phyloP scores from a whole-genome alignment of 2,888 invertebrate species.

The Phlogophora meticulosa region DNA sequence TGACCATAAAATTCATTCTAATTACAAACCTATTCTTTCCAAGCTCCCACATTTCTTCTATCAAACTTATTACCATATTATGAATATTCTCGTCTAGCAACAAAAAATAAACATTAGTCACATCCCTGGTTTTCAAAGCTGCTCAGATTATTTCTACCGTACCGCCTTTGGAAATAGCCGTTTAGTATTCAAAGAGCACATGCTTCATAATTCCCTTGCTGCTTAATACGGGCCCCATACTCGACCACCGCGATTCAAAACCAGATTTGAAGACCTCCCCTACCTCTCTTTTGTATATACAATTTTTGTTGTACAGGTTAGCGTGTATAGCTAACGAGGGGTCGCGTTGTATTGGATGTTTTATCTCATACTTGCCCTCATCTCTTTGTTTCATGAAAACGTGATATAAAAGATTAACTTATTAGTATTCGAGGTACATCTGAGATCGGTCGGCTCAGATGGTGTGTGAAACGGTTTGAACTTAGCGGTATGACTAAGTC shows the following conservation, averaged over 20 bases:
- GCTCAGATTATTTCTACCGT: constrained; percentile 74
- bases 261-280: constrained; percentile 73
- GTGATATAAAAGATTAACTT: constrained; percentile 90
- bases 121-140: constrained; percentile 70
- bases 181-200: constrained; percentile 89
- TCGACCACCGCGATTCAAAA: constrained; percentile 82
- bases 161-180: constrained; percentile 80
- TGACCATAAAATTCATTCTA: constrained; percentile 17
- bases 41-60: constrained; percentile 61
- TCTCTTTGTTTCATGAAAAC: constrained; percentile 90
- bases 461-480: constrained; percentile 75
- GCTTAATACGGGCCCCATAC: constrained; percentile 87
- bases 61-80: constrained; percentile 77
- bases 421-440: constrained; percentile 87
- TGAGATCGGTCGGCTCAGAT: constrained; percentile 79
- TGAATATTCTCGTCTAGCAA: constrained; percentile 71
- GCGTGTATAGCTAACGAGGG: constrained; percentile 67
- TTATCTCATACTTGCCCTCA: constrained; percentile 85
- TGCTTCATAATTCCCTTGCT: constrained; percentile 89
- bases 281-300: constrained; percentile 60
- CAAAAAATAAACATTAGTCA: constrained; percentile 78
- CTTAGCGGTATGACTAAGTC: constrained; percentile 64
- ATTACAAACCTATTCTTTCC: constrained; percentile 43
- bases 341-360: constrained; percentile 76
- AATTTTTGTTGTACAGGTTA: constrained; percentile 54